Conservation (phyloP, 2,113 vertebrate genomes). For the Morone saxatilis region DNA sequence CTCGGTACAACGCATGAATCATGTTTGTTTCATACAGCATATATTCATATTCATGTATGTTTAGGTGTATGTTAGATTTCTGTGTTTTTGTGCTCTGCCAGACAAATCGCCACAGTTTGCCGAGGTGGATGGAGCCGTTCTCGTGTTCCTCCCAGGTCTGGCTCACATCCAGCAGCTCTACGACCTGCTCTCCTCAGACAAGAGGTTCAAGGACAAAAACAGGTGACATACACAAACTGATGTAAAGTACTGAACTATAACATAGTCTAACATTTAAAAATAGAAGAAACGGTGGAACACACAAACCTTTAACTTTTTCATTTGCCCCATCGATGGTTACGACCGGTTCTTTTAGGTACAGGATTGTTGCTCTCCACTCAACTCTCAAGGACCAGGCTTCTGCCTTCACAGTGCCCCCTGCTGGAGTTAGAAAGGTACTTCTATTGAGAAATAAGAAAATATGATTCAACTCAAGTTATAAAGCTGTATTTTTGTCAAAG, state of each 20-base stretch:
- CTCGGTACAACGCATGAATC: constrained; percentile 85
- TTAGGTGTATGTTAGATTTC: not conserved
- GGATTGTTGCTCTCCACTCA: constrained; percentile 94
- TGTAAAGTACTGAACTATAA: not conserved
- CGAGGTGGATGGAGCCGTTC: constrained; percentile 89
- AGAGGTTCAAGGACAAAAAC: constrained; percentile 90
- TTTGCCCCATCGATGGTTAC: not conserved
- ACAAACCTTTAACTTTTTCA: not conserved
- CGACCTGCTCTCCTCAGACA: constrained; percentile 91
- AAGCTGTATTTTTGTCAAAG: not conserved
- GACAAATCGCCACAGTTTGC: constrained; percentile 92
- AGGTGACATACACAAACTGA: constrained; percentile 79
- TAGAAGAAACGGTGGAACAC: not conserved
- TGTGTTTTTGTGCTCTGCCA: constrained; percentile 56
- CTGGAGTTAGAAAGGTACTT: constrained; percentile 94
- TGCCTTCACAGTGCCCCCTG: constrained; percentile 92
- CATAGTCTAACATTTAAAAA: not conserved
- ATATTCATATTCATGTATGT: not conserved
- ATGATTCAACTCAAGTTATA: not conserved
- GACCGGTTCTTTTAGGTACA: constrained; percentile 82
- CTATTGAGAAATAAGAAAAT: not conserved
- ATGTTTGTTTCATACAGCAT: too few relatives aligned
- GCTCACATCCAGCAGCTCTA: constrained; percentile 96
- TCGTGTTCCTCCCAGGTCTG: constrained; percentile 95
- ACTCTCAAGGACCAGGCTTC: constrained; percentile 95